Conservation (phyloP, 2,888 invertebrate species). For the Drosophila melanosoma region DNA sequence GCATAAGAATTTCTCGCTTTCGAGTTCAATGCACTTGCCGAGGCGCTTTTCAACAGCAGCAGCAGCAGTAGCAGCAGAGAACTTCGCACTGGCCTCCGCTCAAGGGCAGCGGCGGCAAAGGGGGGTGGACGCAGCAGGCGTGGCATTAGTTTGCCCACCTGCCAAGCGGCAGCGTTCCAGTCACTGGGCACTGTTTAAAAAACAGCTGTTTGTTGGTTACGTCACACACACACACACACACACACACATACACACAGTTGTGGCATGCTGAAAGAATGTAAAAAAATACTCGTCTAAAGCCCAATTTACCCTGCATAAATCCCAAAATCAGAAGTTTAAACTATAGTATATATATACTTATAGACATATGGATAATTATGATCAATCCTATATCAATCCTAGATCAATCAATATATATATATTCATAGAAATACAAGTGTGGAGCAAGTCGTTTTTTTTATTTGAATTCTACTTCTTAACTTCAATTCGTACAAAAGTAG, state of each 20-base stretch:
- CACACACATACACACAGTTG: not conserved
- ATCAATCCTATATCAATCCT: no score
- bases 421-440: not conserved
- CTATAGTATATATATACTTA: no score
- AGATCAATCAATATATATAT: no score
- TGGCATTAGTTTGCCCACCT: not conserved
- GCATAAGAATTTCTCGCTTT: constrained; percentile 79
- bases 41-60: constrained; percentile 49
- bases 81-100: constrained; percentile 29
- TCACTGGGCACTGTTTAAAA: not conserved
- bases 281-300: not conserved
- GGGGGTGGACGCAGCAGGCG: not conserved
- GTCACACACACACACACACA: not conserved
- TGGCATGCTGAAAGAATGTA: constrained; percentile 7
- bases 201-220: constrained; percentile 22
- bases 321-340: not conserved
- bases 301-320: not conserved
- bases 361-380: no score
- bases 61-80: not conserved
- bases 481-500: no score
- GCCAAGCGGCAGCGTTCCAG: constrained; percentile 26
- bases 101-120: constrained; percentile 6
- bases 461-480: not conserved
- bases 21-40: constrained; percentile 72
- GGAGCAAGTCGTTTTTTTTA: not conserved